Percentiles rank a stretch among this genome's conserved stretches.
These are phyloP conservation scores for Diplazon laetatorius DNA, from an alignment of 2,888 invertebrate genomes.

Conservation along the genomic window DNA sequence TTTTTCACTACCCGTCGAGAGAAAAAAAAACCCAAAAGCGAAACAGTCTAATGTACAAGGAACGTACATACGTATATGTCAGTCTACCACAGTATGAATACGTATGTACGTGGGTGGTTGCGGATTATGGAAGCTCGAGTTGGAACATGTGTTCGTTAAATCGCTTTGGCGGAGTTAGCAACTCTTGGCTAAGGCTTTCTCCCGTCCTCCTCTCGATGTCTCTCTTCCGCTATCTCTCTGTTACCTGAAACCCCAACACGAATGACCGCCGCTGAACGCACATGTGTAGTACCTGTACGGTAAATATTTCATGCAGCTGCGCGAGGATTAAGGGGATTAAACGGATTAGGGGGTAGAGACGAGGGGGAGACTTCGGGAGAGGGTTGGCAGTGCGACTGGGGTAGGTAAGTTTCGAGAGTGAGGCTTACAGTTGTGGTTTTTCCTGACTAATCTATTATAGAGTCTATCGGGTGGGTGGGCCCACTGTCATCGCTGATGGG, in stretches of 20 bases:
- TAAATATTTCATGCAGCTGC: conserved; percentile 82
- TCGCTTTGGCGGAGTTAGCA: conserved; percentile 77
- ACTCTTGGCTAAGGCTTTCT: conserved; percentile 78
- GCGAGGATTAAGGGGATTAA: conserved; percentile 79
- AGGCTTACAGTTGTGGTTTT: conserved; percentile 28
- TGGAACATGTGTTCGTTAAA: conserved; percentile 81
- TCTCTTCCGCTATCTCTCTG: conserved; percentile 20
- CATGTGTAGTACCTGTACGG: conserved; percentile 69
- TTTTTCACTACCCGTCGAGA: too few species aligned
- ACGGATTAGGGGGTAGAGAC: conserved; percentile 77
- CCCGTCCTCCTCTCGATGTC: conserved; percentile 42
- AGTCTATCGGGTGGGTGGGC: conserved; percentile 14
- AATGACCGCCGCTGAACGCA: conserved; percentile 53
- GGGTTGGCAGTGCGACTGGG: conserved; percentile 29
- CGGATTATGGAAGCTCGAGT: conserved; percentile 79
- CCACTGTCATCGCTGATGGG: conserved; percentile 14
- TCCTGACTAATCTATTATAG: conserved; percentile 7
- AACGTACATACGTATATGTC: conserved; percentile 5
- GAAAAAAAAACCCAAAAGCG: too few species aligned
- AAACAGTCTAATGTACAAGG: conserved; percentile 6
- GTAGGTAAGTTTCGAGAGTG: conserved; percentile 31
- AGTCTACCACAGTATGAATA: not conserved
- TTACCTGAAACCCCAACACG: conserved; percentile 47
- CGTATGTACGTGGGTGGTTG: conserved; percentile 71
- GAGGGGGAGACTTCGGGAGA: conserved; percentile 55